Percentiles rank a stretch among this genome's conserved stretches.
phyloP scores from a whole-genome alignment of 2,888 invertebrate genomes.

The Ophioninae sp. region DNA sequence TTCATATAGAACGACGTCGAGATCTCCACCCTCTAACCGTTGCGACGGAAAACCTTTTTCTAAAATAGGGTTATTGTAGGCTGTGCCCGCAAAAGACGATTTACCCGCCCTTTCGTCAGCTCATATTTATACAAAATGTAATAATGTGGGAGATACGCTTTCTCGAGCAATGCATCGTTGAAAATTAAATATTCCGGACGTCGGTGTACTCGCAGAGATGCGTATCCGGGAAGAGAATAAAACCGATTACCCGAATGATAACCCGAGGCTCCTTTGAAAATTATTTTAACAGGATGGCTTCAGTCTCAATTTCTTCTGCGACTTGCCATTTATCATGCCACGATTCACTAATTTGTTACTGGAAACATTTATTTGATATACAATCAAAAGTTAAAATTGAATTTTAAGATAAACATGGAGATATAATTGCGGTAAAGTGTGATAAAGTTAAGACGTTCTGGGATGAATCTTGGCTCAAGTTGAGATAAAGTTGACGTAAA shows the following conservation, averaged over 20 bases:
- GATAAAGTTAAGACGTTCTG: too few relatives aligned
- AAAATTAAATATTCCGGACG: conserved; percentile 32
- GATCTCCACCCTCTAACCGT: conserved; percentile 41
- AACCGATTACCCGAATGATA: not conserved
- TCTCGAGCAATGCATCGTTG: conserved; percentile 67
- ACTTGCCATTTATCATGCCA: too few relatives aligned
- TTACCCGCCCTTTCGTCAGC: conserved; percentile 60
- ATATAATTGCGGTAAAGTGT: too few relatives aligned
- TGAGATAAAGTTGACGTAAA: not conserved
- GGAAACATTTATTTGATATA: too few relatives aligned
- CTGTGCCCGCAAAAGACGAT: conserved; percentile 55
- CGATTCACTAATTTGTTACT: too few relatives aligned
- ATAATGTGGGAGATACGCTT: conserved; percentile 75
- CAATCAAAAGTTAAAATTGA: too few relatives aligned
- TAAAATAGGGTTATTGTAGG: conserved; percentile 47
- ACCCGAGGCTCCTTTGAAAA: not conserved
- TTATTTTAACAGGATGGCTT: not conserved
- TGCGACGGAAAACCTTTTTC: conserved; percentile 47
- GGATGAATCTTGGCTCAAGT: too few relatives aligned
- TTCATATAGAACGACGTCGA: conserved; percentile 74
- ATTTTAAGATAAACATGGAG: not conserved
- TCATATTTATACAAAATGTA: conserved; percentile 75
- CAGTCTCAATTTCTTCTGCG: not conserved
- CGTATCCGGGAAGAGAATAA: not conserved
- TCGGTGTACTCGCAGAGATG: conserved; percentile 6